Base-by-base conservation (phyloP, 2,888 invertebrate species). In the Andrena chrysosceles region DNA sequence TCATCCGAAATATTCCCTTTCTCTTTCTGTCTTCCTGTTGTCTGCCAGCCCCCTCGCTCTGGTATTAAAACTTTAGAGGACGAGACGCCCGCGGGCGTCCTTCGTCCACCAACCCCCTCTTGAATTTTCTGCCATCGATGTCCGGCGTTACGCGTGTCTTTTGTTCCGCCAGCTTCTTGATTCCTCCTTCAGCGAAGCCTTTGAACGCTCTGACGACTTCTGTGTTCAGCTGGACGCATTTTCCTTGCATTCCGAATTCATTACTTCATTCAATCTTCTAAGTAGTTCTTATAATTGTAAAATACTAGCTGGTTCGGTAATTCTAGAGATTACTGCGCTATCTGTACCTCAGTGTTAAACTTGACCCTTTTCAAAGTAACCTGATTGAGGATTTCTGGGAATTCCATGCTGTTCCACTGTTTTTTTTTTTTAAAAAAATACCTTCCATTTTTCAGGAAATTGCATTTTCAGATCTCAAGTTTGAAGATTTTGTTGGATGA, bases 61-160 rank as follows among this genome's bases (percentile, higher is more conserved):
- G 91, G 92, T 92, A 93, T 93, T 93, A 93, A 93, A 93, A 93
- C 90, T 93, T 93, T 91, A 84, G 89, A 90, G 90, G 87, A 91
- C 87, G 88, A 84, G 89, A 88, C 87, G 88, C 87, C 91, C 81
- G 87, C 85, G 86, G 86, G 90, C 85, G 77, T 89, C 89, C 89
- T 90, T 85, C 85, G 75, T 77, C 76, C 77, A 52, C 76, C 85
- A 82, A 81, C 85, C 85, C 79, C 77, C 83, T 87, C 85, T 68
- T 87, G 89, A 90, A 91, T 87, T 89, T 91, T 89, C 60, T 81
- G 75, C 77, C 69, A 84, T 83, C 83, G 86, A 87, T 88, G 85
- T 82, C 85, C 89, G 74, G 86, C 54, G 20, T 74, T 77, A 71
- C 75, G 77, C 75, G 49, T 81, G 62, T 74, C 67, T 75, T 83